Evolutionary conservation across 2,113 vertebrate genomes (phyloP), one percentile per base, ranked within the genome.

Genomic region (Chamaea fasciata): DNA sequence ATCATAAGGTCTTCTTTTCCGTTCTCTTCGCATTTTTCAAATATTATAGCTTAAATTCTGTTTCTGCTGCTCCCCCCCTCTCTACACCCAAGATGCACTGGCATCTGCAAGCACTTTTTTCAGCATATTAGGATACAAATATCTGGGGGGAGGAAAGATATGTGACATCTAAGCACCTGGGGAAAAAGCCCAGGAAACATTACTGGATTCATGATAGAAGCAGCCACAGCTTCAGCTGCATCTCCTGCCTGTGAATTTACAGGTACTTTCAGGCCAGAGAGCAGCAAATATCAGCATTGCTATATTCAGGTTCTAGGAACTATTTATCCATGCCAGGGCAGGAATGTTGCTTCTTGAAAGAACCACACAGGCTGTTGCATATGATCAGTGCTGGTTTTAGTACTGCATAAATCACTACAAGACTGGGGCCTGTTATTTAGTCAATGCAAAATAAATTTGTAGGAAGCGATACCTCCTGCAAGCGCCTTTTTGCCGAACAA

Each of bases 181-280:
- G 59, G 50, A 50, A 31, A 71, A 89, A 70, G n/a, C 35, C 4
- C 6, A 49, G 30, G 46, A 79, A 70, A 47, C 70, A 83, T 64
- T 59, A 64, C n/a, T 84, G 70, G 26, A 56, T 62, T 89, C 15
- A 30, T 35, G 26, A 52, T 2, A 83, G 57, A 73, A 89, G 37
- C 67, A 87, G 69, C 64, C 73, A 74, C 27, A 70, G 64, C 27
- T 90, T 74, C 84, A 93, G 60, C 46, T 77, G 55, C 60, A 60
- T 65, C 60, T 33, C 60, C 64, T 92, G 53, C n/a, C 52, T 81
- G 33, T 68, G 52, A 91, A 95, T 94, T 94, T 84, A 96, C 62
- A 79, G 87, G 52, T 44, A n/a, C 64, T 70, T 62, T 78, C 64
- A 91, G 69, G 53, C 24, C 69, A 87, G 50, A 59, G 47, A 70